phyloP scores from a whole-genome alignment of 2,888 invertebrate genomes.

The Aquatica leii region DNA sequence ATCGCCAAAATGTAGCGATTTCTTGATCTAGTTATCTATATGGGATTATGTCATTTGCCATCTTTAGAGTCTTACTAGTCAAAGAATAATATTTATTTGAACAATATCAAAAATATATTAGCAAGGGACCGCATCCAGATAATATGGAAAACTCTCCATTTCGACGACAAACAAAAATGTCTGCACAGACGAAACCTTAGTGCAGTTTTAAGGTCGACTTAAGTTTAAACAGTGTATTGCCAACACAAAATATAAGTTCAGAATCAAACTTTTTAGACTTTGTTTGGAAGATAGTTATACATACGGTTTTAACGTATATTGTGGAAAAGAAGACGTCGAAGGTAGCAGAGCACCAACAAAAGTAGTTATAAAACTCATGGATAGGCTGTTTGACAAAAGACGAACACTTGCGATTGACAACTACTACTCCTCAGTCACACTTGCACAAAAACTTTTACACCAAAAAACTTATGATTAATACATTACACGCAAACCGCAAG shows the following conservation, averaged over 20 bases:
- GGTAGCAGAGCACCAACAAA: constrained; percentile 33
- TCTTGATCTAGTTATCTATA: neutral
- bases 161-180: neutral
- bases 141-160: neutral
- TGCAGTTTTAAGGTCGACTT: neutral
- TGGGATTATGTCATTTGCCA: neutral
- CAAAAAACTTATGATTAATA: constrained; percentile 27
- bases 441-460: constrained; percentile 8
- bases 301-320: neutral
- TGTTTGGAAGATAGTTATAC: neutral
- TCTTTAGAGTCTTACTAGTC: neutral
- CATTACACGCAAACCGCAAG: constrained; percentile 4
- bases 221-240: neutral
- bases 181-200: neutral
- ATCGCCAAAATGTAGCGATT: neutral
- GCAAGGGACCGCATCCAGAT: neutral
- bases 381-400: constrained; percentile 36
- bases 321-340: constrained; percentile 3
- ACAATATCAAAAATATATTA: no score
- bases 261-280: neutral
- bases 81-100: no score
- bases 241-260: neutral
- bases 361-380: constrained; percentile 34
- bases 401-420: constrained; percentile 35
- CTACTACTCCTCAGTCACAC: constrained; percentile 28